Percentiles rank a stretch among this genome's conserved stretches.
Conservation (phyloP, 1,140 invertebrate species). For the Drosophila takahashii region DNA sequence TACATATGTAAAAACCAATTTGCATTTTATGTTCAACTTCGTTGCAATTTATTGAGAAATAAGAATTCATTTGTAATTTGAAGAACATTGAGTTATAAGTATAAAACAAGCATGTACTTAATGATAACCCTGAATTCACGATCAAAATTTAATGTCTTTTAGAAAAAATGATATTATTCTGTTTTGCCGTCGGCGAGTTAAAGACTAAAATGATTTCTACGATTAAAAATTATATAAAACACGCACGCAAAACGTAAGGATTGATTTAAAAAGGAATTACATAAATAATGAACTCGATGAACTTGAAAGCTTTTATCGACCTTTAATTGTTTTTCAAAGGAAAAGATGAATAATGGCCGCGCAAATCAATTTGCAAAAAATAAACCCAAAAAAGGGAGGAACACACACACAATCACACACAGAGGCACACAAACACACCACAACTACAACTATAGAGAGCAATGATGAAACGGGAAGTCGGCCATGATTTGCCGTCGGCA, state of each 20-base stretch:
- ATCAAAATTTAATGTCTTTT: no score
- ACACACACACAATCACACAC: constrained; percentile 15
- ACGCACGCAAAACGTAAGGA: background rate
- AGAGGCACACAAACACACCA: constrained; percentile 27
- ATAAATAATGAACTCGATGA: background rate
- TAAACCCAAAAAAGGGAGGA: constrained; percentile 31
- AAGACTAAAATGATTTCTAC: background rate
- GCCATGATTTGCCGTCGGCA: constrained; percentile 80
- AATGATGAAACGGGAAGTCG: constrained; percentile 28
- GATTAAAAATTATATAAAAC: background rate
- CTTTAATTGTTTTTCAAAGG: constrained; percentile 13
- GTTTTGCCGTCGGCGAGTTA: constrained; percentile 1
- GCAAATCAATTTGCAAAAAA: constrained; percentile 69
- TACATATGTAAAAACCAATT: no score
- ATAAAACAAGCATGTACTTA: no score
- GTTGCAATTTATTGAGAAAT: no score
- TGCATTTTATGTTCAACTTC: no score
- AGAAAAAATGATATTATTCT: background rate
- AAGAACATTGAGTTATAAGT: no score
- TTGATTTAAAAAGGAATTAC: background rate
- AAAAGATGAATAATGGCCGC: constrained; percentile 80
- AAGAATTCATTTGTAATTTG: no score
- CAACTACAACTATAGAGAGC: constrained; percentile 52
- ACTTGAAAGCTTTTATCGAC: constrained; percentile 10
- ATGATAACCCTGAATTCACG: no score